Percentiles rank a stretch among this genome's conserved stretches.
These are phyloP conservation scores for Cabera pusaria DNA, from an alignment of 2,888 invertebrate species.

Conservation along the genomic window DNA sequence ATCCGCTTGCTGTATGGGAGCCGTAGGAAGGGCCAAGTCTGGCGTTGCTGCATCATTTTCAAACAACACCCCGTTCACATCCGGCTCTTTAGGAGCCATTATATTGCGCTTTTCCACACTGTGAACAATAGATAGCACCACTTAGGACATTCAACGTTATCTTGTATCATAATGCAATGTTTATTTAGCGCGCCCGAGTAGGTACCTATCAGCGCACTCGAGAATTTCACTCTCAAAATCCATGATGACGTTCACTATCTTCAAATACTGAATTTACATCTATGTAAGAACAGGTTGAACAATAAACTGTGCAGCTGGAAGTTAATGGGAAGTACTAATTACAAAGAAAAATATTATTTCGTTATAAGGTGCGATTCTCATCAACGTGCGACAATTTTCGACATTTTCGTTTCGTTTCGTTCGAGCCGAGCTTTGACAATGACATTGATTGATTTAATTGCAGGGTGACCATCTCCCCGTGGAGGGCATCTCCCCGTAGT, in stretches of 20 bases:
- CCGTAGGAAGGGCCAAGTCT: slow-evolving; percentile 61
- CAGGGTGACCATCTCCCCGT: no score
- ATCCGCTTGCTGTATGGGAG: slow-evolving; percentile 79
- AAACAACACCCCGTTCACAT: slow-evolving; percentile 73
- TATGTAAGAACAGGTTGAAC: background rate
- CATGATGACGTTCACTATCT: slow-evolving; percentile 24
- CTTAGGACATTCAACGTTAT: slow-evolving; percentile 16
- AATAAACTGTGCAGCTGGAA: background rate
- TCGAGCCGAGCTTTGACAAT: no score
- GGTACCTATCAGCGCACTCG: slow-evolving; percentile 37
- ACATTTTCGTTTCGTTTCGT: background rate
- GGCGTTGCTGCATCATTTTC: slow-evolving; percentile 74
- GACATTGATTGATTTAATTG: slow-evolving; percentile 7
- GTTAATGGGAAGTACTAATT: background rate
- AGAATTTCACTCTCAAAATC: slow-evolving; percentile 40
- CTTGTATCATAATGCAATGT: slow-evolving; percentile 11
- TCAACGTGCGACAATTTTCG: no score
- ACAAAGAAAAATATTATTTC: background rate
- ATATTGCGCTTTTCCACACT: slow-evolving; percentile 37
- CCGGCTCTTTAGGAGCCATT: slow-evolving; percentile 74
- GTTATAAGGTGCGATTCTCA: no score
- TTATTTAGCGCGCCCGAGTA: slow-evolving; percentile 19
- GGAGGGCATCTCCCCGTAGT: no score
- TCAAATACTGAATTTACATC: background rate
- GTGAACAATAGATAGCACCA: slow-evolving; percentile 29